A percentile compares a stretch with the other conserved stretches of the same genome.
These are phyloP conservation scores for Brachionichthys hirsutus DNA, from an alignment of 2,113 vertebrate genomes.

Conservation along the genomic window DNA sequence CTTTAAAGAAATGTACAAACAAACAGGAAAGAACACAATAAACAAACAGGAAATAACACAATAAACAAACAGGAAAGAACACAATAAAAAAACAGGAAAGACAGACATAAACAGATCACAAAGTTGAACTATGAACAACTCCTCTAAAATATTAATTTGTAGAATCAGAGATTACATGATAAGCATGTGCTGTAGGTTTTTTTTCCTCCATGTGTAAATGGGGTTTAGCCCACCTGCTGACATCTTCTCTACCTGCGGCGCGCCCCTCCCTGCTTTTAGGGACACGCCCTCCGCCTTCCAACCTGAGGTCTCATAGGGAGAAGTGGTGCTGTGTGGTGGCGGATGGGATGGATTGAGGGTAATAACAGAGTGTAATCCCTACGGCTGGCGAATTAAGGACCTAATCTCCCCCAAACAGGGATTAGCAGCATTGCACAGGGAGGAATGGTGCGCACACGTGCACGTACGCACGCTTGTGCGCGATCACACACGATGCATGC, in stretches of 20 bases:
- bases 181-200: conserved; percentile 1
- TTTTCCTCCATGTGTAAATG: not conserved
- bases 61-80: not conserved
- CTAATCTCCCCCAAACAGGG: conserved; percentile 72
- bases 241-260: conserved; percentile 8
- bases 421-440: conserved; percentile 63
- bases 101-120: conserved; percentile 5
- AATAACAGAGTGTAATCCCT: conserved; percentile 73
- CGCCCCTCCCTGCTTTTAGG: conserved; percentile 1
- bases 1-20: conserved; percentile 59
- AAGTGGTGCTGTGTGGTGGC: conserved; percentile 32
- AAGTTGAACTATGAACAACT: conserved; percentile 16
- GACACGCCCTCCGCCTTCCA: conserved; percentile 17
- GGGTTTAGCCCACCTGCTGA: conserved; percentile 6
- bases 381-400: conserved; percentile 66
- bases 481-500: conserved; percentile 11
- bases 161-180: conserved; percentile 24
- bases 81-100: not conserved
- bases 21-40: not conserved
- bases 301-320: conserved; percentile 40
- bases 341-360: conserved; percentile 46
- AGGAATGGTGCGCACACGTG: conserved; percentile 41
- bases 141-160: not conserved
- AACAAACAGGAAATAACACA: not conserved
- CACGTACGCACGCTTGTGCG: conserved; percentile 11